A percentile compares a stretch with the other conserved stretches of the same genome.
Conservation (phyloP, 2,888 invertebrate genomes). For the Pseudanteris insignis region DNA sequence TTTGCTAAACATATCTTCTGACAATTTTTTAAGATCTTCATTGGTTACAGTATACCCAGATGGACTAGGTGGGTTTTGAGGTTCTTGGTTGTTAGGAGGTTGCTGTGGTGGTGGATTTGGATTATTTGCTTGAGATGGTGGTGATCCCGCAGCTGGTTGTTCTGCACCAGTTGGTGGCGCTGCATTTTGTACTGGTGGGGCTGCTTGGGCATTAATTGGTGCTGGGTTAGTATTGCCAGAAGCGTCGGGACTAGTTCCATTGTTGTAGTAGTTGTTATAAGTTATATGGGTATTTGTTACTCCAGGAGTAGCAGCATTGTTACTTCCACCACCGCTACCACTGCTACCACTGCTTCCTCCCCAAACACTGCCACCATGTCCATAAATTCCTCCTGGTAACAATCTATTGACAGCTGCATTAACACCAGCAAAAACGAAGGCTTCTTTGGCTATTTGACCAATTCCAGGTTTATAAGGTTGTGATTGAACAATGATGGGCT, state of each 20-base stretch:
- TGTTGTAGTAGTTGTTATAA: constrained; percentile 63
- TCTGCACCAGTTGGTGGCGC: neutral
- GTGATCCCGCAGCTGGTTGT: constrained; percentile 1
- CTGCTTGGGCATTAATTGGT: constrained; percentile 20
- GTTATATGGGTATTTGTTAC: constrained; percentile 59
- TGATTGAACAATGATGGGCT: constrained; percentile 55
- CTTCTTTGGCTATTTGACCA: constrained; percentile 64
- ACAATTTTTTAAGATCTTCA: constrained; percentile 73
- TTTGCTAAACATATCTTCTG: constrained; percentile 76
- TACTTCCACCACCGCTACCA: constrained; percentile 24
- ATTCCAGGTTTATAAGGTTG: constrained; percentile 57
- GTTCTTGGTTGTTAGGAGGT: constrained; percentile 9
- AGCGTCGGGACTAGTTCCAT: constrained; percentile 49
- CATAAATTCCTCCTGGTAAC: constrained; percentile 57
- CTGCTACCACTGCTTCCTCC: constrained; percentile 52
- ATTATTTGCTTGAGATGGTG: constrained; percentile 2
- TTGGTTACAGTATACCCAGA: constrained; percentile 68
- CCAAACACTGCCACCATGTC: constrained; percentile 57
- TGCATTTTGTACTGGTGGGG: constrained; percentile 21
- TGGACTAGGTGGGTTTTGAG: constrained; percentile 47
- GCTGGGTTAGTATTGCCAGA: constrained; percentile 18
- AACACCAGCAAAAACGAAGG: constrained; percentile 62
- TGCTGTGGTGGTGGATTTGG: constrained; percentile 30
- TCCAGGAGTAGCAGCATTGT: constrained; percentile 47
- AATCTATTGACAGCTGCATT: constrained; percentile 62